These are phyloP conservation scores for Amblyjoppa proteus DNA, from an alignment of 2,888 invertebrate genomes.

Conservation along the genomic window DNA sequence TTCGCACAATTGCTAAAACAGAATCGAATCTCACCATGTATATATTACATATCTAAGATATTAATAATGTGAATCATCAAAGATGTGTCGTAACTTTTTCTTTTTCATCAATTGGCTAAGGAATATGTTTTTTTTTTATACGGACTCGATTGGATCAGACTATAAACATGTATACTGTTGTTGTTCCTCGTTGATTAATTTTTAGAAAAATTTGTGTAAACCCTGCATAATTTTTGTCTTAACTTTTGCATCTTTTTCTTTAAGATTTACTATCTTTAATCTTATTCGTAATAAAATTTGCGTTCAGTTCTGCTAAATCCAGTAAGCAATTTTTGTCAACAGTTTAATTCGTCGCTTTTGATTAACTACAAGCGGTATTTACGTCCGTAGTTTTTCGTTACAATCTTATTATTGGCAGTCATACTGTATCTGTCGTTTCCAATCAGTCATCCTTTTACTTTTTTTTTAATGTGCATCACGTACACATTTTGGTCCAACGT, in stretches of 20 bases:
- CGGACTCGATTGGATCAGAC: constrained; percentile 68
- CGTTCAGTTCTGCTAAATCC: constrained; percentile 35
- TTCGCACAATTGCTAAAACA: constrained; percentile 29
- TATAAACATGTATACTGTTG: constrained; percentile 56
- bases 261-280: constrained; percentile 27
- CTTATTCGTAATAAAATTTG: constrained; percentile 45
- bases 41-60: constrained; percentile 21
- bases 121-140: constrained; percentile 49
- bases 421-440: constrained; percentile 75
- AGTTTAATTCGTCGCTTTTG: constrained; percentile 50
- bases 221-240: constrained; percentile 71
- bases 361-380: constrained; percentile 36
- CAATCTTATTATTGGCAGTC: constrained; percentile 76
- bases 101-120: constrained; percentile 16
- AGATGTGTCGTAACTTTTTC: constrained; percentile 11
- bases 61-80: constrained; percentile 25
- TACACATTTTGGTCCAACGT: constrained; percentile 70
- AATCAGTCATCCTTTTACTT: constrained; percentile 73
- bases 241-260: constrained; percentile 67
- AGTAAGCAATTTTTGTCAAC: constrained; percentile 50
- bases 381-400: constrained; percentile 49
- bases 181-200: constrained; percentile 68
- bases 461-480: constrained; percentile 51
- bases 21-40: constrained; percentile 25
- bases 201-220: constrained; percentile 76